Percentiles rank a stretch among this genome's conserved stretches.
Conservation (phyloP, 92 coral and sea anemone genomes). For the Paragorgia papillata region DNA sequence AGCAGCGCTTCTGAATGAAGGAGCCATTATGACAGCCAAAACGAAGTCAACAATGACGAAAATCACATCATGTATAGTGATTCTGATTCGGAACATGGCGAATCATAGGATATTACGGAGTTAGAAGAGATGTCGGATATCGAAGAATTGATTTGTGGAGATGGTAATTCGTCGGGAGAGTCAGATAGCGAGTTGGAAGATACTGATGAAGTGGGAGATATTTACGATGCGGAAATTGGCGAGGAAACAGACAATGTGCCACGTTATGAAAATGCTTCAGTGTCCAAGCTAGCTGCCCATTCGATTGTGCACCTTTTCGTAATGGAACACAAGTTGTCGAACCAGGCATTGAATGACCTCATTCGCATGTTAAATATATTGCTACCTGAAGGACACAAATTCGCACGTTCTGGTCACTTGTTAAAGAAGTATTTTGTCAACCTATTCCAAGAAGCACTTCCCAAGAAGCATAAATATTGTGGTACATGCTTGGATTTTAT, state of each 20-base stretch:
- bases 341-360: slow-evolving; percentile 60
- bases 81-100: too few relatives aligned
- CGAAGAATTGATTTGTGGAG: too few relatives aligned
- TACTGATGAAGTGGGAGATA: slow-evolving; percentile 3
- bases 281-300: slow-evolving; percentile 55
- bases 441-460: slow-evolving; percentile 61
- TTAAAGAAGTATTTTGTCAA: slow-evolving; percentile 60
- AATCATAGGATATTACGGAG: too few relatives aligned
- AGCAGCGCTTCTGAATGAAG: neutral
- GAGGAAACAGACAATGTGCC: neutral
- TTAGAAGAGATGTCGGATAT: too few relatives aligned
- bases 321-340: slow-evolving; percentile 58
- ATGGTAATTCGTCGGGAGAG: neutral
- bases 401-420: slow-evolving; percentile 56
- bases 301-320: slow-evolving; percentile 58
- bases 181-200: too few relatives aligned
- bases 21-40: too few relatives aligned
- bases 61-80: too few relatives aligned
- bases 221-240: neutral
- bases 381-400: slow-evolving; percentile 57
- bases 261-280: slow-evolving; percentile 56
- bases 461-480: slow-evolving; percentile 52
- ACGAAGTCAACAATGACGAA: too few relatives aligned
- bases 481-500: slow-evolving; percentile 53
- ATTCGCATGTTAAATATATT: slow-evolving; percentile 53